These are phyloP conservation scores for Microplitis demolitor DNA, from an alignment of 1,140 invertebrate genomes.

Conservation along the genomic window DNA sequence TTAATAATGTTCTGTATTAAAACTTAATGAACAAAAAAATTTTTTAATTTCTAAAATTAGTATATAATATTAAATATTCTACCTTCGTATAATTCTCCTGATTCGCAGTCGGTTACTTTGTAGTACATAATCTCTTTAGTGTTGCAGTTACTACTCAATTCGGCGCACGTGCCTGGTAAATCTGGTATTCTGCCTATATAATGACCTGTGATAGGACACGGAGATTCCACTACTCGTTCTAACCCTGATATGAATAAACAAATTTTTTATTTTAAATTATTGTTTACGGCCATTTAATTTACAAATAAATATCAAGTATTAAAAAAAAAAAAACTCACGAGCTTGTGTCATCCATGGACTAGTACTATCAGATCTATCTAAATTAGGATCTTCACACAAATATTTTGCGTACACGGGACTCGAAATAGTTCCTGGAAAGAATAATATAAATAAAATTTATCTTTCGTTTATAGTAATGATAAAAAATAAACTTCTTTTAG, in stretches of 20 bases:
- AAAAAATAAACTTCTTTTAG: neutral
- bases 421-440: constrained; percentile 42
- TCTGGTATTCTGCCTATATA: constrained; percentile 73
- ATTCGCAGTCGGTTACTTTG: constrained; percentile 69
- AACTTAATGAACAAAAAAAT: too few species aligned
- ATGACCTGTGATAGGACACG: constrained; percentile 73
- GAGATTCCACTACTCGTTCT: constrained; percentile 61
- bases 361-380: constrained; percentile 45
- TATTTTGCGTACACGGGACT: constrained; percentile 46
- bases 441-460: constrained; percentile 12
- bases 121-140: constrained; percentile 76
- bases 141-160: constrained; percentile 73
- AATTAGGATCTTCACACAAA: constrained; percentile 56
- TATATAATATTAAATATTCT: constrained; percentile 19
- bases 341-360: constrained; percentile 70
- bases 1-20: too few species aligned
- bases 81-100: constrained; percentile 71
- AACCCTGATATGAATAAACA: constrained; percentile 51
- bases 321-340: constrained; percentile 55
- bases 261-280: neutral
- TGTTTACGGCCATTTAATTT: neutral
- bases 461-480: neutral
- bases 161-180: constrained; percentile 70
- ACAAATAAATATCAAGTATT: constrained; percentile 7
- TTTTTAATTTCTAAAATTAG: too few species aligned